Percentiles rank a stretch among this genome's conserved stretches.
phyloP scores from a whole-genome alignment of 2,888 invertebrate genomes.

The Erebia palarica region DNA sequence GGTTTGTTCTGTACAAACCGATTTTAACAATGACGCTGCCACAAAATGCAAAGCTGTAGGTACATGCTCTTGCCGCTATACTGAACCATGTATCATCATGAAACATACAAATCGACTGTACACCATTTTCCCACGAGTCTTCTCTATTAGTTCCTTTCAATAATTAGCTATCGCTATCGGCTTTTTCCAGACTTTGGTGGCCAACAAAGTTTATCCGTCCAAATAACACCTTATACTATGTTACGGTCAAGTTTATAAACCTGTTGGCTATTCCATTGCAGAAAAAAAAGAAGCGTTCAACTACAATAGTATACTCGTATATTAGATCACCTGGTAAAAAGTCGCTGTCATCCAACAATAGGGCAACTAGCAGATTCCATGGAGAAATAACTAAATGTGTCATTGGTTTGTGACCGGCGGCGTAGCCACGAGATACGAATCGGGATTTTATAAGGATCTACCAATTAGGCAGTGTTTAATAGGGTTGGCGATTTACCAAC shows the following conservation, averaged over 20 bases:
- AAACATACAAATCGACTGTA: no score
- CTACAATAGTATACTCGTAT: slow-evolving; percentile 31
- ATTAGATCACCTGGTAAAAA: slow-evolving; percentile 35
- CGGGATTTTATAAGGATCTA: slow-evolving; percentile 58
- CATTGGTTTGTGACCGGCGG: slow-evolving; percentile 55
- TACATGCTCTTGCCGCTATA: no score
- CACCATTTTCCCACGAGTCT: no score
- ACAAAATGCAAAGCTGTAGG: no score
- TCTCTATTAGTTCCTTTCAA: no score
- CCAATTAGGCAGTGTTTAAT: slow-evolving; percentile 66
- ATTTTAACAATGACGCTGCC: no score
- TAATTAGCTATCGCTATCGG: no score
- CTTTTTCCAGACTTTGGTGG: no score
- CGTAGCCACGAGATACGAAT: slow-evolving; percentile 62
- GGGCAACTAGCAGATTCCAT: slow-evolving; percentile 60
- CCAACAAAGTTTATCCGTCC: no score
- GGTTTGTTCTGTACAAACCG: no score
- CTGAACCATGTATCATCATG: no score
- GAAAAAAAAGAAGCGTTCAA: slow-evolving; percentile 19
- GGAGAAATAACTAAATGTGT: slow-evolving; percentile 66
- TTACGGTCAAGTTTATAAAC: background rate
- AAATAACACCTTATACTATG: background rate
- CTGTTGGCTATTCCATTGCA: background rate
- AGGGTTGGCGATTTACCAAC: slow-evolving; percentile 52
- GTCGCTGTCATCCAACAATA: slow-evolving; percentile 53